Conservation (phyloP, 64 coral and sea anemone species). For the Porites australiensis region DNA sequence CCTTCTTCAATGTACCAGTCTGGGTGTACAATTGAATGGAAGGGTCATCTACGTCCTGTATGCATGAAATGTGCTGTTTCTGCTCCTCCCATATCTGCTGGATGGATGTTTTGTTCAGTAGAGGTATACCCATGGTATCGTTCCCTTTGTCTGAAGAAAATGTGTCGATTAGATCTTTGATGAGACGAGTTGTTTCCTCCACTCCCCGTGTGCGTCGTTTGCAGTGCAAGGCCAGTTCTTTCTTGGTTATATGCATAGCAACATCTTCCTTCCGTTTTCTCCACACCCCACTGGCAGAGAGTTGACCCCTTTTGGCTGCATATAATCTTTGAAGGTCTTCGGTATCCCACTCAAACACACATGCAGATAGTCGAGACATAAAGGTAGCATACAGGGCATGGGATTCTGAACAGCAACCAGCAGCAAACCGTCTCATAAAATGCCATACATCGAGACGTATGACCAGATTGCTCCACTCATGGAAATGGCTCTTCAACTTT, state of each 20-base stretch:
- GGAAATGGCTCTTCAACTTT: slow-evolving; percentile 28
- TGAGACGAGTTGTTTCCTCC: not conserved
- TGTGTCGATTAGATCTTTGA: slow-evolving; percentile 12
- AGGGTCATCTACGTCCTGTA: slow-evolving; percentile 31
- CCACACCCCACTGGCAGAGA: not conserved
- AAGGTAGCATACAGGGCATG: slow-evolving; percentile 57
- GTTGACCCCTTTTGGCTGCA: not conserved
- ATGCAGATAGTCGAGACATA: not conserved
- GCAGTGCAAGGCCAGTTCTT: slow-evolving; percentile 43
- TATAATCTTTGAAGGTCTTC: not conserved
- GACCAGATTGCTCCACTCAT: not conserved
- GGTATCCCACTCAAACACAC: slow-evolving; percentile 29
- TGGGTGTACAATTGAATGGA: slow-evolving; percentile 14
- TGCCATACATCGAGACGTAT: slow-evolving; percentile 60
- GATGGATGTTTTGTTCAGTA: slow-evolving; percentile 25
- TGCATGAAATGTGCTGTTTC: slow-evolving; percentile 47
- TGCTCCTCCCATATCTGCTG: slow-evolving; percentile 60
- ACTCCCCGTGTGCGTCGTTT: slow-evolving; percentile 22
- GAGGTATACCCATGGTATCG: slow-evolving; percentile 62
- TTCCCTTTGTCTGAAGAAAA: slow-evolving; percentile 23
- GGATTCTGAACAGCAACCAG: slow-evolving; percentile 3
- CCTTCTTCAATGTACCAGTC: slow-evolving; percentile 38
- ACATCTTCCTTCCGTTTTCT: not conserved
- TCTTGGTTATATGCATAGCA: not conserved
- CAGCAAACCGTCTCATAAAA: slow-evolving; percentile 60